Conservation (phyloP, 1,140 invertebrate genomes). For the Zaprionus taronus region DNA sequence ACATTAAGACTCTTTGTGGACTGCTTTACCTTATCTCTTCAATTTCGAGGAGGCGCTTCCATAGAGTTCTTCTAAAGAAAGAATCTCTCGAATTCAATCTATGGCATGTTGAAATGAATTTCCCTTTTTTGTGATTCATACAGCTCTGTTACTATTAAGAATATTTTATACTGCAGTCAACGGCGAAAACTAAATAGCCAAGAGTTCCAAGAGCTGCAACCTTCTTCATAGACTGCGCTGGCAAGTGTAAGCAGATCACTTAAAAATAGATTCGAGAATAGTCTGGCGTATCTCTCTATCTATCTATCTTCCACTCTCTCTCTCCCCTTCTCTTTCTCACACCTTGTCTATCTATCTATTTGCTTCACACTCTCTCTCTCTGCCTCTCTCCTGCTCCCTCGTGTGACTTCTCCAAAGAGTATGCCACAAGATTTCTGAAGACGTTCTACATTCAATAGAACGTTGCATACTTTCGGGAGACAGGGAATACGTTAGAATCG, state of each 20-base stretch:
- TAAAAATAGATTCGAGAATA: neutral
- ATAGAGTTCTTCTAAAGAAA: no score
- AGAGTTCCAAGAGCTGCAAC: no score
- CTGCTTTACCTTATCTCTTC: no score
- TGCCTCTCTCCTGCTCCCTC: neutral
- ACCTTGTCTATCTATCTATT: neutral
- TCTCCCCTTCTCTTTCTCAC: neutral
- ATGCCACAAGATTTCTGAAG: slow-evolving; percentile 24
- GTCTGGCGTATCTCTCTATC: neutral
- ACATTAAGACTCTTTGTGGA: no score
- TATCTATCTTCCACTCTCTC: neutral
- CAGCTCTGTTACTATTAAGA: no score
- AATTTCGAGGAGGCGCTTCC: no score
- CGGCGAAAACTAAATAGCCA: no score
- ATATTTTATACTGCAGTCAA: no score
- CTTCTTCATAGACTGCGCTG: neutral
- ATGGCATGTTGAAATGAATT: no score
- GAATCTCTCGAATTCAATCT: no score
- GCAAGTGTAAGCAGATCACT: neutral
- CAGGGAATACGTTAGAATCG: neutral
- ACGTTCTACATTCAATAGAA: neutral
- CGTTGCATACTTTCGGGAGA: slow-evolving; percentile 46
- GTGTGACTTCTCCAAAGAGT: slow-evolving; percentile 14
- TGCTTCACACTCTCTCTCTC: neutral
- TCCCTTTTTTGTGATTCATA: no score